phyloP scores from a whole-genome alignment of 2,113 vertebrate genomes.

The Gila orcuttii region DNA sequence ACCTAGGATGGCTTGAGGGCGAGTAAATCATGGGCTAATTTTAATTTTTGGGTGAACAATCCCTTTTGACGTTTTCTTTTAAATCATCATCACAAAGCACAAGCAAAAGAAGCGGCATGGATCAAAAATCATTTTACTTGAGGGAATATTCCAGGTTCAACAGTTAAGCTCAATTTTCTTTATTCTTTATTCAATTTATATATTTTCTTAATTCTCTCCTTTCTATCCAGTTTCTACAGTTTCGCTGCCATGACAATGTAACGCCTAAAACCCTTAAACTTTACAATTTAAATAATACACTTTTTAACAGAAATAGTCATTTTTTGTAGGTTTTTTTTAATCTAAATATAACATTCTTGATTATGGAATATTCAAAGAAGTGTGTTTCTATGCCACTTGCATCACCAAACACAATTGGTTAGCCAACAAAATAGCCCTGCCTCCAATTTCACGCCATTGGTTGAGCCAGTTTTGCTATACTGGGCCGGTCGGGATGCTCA shows the following conservation, averaged over 20 bases:
- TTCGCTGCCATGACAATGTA: neutral
- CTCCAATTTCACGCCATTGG: neutral
- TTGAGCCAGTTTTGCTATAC: neutral
- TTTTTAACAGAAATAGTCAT: neutral
- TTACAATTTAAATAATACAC: neutral
- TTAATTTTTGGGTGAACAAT: too few species aligned
- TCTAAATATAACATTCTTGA: neutral
- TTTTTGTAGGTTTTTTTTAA: neutral
- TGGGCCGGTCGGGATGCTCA: neutral
- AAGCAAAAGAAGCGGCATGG: neutral
- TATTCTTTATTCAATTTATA: neutral
- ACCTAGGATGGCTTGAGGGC: too few species aligned
- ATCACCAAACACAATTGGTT: neutral
- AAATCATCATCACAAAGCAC: neutral
- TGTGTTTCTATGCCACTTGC: neutral
- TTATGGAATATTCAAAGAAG: neutral
- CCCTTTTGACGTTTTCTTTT: neutral
- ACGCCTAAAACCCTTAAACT: neutral
- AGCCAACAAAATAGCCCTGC: neutral
- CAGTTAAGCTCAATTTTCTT: neutral
- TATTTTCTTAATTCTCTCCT: neutral
- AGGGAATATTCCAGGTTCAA: neutral
- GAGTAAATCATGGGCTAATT: too few species aligned
- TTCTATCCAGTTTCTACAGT: neutral
- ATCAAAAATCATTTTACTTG: neutral